phyloP scores from a whole-genome alignment of 2,797 vertebrate genomes.

The Melopsittacus undulatus region DNA sequence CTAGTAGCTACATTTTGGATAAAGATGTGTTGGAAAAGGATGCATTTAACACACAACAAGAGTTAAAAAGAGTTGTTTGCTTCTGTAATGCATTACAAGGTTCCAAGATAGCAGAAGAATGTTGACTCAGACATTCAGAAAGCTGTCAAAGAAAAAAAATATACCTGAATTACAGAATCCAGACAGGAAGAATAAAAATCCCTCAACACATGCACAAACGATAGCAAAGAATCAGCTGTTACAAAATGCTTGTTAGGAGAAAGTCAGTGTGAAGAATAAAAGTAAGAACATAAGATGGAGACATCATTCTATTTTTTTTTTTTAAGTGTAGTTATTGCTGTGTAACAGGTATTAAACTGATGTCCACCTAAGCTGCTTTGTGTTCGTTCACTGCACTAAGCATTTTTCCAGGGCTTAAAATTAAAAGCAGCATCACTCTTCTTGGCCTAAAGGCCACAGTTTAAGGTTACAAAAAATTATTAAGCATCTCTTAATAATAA shows the following conservation, averaged over 20 bases:
- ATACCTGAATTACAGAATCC: background rate
- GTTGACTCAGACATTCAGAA: background rate
- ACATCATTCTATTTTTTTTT: background rate
- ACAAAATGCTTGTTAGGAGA: background rate
- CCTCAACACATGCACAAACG: background rate
- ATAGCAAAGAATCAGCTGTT: background rate
- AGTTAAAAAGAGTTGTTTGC: background rate
- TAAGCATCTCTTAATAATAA: background rate
- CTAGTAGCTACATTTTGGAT: background rate
- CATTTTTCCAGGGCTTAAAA: background rate
- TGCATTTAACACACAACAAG: background rate
- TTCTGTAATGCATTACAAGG: background rate
- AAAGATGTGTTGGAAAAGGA: background rate
- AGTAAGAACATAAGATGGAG: background rate
- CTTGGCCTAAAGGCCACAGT: background rate
- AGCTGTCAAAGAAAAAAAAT: background rate
- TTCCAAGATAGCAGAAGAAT: background rate
- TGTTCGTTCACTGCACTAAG: background rate
- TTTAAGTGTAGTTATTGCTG: background rate
- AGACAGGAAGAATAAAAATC: background rate
- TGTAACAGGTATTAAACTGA: background rate
- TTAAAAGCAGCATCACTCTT: background rate
- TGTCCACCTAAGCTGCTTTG: background rate
- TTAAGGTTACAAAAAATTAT: background rate
- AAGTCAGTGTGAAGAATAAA: background rate